Base-by-base conservation (phyloP, 2,113 vertebrate genomes). In the Mustelus asterias region DNA sequence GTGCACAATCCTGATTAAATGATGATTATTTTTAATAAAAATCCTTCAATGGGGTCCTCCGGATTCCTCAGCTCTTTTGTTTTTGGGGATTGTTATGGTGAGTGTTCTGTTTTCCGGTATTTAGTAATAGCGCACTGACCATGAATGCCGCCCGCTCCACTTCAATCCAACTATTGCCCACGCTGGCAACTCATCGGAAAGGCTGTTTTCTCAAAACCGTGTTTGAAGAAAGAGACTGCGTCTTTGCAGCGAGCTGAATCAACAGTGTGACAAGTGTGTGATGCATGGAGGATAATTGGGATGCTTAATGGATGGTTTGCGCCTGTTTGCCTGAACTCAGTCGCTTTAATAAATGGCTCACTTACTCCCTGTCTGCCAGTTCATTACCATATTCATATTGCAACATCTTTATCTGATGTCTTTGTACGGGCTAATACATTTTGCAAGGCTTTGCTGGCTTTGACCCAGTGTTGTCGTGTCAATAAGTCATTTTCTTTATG, bases 331-430 rank as follows among this genome's bases (percentile, higher is more conserved):
- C 58, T 94, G 96, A 80, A 41, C 95, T 48, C 60, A 58, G 78
- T 24, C 85, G 65, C 92, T 80, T 92, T 95, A 85, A 95, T 80
- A 80, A 96, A 85, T 44, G 11, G 22, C 89, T 95, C 70, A 24
- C 70, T 80, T 95, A 96, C 78, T 96, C 67, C 72, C 67, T 90
- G 29, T 26, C 26, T 72, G 33, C 37, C 78, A 76, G 41, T 37
- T 85, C 70, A 85, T 85, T 63, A 72, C 24, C 13, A 58, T 48
- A 60, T 48, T 41, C 11, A 76, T 37, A 86, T 69, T 95, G 78
- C 96, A 96, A 58, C 85, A 26, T 88, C 18, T 54, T 88, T 88
- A 54, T 89, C 48, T 89, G 11, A 89, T 58, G 48, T 29, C 26
- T 33, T 16, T 90, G 88, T 33, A 29, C 29, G 29, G 88, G 3